phyloP scores from a whole-genome alignment of 2,113 vertebrate species.

The Nycticryphes semicollaris region DNA sequence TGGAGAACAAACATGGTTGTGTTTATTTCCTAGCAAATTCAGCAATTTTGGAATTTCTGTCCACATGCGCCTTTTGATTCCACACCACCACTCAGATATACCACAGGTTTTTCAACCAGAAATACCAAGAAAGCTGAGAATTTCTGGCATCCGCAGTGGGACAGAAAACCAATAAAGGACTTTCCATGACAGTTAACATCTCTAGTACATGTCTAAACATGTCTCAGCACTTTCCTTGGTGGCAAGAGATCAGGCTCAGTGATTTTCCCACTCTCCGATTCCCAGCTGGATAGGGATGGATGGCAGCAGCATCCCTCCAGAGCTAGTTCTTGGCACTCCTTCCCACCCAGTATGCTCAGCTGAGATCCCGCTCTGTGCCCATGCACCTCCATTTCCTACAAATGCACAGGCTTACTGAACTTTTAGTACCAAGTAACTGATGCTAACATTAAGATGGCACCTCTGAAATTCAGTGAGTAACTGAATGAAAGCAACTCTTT shows the following conservation, averaged over 20 bases:
- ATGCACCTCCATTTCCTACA: neutral
- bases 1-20: neutral
- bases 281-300: neutral
- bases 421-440: neutral
- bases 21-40: neutral
- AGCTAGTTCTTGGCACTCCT: neutral
- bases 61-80: neutral
- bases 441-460: neutral
- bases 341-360: too few species aligned
- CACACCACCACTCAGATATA: neutral
- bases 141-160: neutral
- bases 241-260: neutral
- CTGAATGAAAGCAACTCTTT: neutral
- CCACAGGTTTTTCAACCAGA: neutral
- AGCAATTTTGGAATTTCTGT: neutral
- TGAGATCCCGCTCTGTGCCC: accelerated
- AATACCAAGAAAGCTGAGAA: neutral
- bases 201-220: neutral
- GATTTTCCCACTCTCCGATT: neutral
- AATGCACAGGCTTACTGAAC: neutral
- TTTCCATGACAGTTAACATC: neutral
- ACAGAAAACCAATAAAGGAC: neutral
- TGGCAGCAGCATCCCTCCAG: neutral
- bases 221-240: neutral
- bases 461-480: neutral